Percentiles rank a stretch among this genome's conserved stretches.
Conservation (phyloP, 2,888 invertebrate species). For the Drosophila anomalata region DNA sequence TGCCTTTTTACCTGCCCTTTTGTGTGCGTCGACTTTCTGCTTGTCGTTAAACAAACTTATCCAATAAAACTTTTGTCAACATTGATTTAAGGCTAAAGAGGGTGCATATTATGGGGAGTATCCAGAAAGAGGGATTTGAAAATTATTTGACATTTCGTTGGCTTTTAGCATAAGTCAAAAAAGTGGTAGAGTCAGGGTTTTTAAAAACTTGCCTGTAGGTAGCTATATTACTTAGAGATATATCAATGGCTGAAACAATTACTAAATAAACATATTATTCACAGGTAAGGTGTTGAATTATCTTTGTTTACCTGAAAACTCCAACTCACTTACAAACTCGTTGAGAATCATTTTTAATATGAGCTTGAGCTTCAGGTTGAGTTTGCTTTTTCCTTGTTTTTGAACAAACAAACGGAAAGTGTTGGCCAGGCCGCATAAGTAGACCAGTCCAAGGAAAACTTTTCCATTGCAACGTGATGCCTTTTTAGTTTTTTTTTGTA, state of each 20-base stretch:
- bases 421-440: conserved; percentile 66
- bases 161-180: conserved; percentile 42
- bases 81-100: conserved; percentile 82
- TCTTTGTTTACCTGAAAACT: too few relatives aligned
- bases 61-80: conserved; percentile 84
- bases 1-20: conserved; percentile 66
- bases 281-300: too few relatives aligned
- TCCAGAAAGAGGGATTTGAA: conserved; percentile 24
- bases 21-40: conserved; percentile 46
- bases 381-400: conserved; percentile 47
- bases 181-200: not conserved
- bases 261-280: too few relatives aligned
- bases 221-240: not conserved
- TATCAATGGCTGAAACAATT: too few relatives aligned
- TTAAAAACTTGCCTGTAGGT: not conserved
- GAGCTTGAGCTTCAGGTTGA: conserved; percentile 42
- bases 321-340: conserved; percentile 11
- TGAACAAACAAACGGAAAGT: conserved; percentile 54
- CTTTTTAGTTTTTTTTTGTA: conserved; percentile 23
- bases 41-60: conserved; percentile 83
- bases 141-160: conserved; percentile 45
- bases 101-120: conserved; percentile 66
- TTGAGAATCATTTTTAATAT: conserved; percentile 51
- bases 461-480: conserved; percentile 54
- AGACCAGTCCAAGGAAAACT: conserved; percentile 46